These are phyloP conservation scores for Neopipo cinnamomea DNA, from an alignment of 2,113 vertebrate species.

Conservation along the genomic window DNA sequence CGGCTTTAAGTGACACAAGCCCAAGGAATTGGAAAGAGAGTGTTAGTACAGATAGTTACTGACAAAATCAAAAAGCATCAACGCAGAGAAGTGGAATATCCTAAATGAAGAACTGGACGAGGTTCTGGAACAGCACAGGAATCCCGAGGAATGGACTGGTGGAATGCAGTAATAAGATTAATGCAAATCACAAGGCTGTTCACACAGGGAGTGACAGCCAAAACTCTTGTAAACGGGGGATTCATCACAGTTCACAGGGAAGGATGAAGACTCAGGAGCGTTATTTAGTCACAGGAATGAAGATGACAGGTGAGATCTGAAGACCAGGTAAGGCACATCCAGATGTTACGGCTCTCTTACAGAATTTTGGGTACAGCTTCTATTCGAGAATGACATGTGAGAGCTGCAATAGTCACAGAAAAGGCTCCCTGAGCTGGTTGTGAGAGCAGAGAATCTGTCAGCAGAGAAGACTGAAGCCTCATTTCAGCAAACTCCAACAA, in stretches of 20 bases:
- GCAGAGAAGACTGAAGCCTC: not conserved
- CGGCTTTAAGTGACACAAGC: not conserved
- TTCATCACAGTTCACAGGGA: not conserved
- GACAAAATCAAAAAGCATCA: not conserved
- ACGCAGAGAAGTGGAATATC: not conserved
- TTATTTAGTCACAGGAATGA: not conserved
- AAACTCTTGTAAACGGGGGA: not conserved
- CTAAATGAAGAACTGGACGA: not conserved
- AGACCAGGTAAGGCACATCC: not conserved
- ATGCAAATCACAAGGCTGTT: not conserved
- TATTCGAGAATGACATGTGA: not conserved
- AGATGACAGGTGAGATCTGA: not conserved
- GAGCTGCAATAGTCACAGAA: not conserved
- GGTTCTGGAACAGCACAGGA: not conserved
- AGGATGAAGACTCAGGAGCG: not conserved
- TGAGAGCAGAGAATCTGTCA: not conserved
- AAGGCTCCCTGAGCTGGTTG: not conserved
- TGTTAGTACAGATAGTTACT: not conserved
- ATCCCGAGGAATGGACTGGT: not conserved
- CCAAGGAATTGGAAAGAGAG: not conserved
- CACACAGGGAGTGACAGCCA: not conserved
- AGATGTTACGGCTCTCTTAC: not conserved
- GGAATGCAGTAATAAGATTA: constrained; percentile 32
- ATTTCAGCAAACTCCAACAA: not conserved
- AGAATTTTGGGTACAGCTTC: not conserved